Evolutionary conservation across 2,888 invertebrate genomes (phyloP).

Genomic region (Acrobasis repandana): DNA sequence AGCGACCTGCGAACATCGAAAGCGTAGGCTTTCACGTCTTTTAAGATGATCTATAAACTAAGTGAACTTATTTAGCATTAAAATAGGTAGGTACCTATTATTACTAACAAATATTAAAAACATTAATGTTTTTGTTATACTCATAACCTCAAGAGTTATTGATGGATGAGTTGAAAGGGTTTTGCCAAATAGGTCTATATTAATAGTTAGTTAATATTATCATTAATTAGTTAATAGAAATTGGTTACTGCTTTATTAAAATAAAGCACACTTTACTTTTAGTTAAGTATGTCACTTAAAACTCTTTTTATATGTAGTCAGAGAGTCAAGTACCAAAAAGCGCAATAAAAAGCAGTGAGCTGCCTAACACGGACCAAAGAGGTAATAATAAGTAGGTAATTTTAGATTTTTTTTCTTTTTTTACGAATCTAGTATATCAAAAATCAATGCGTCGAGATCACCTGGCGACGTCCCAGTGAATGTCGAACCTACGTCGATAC

Average conservation of each 20-base stretch:
- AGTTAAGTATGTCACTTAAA: too few relatives aligned
- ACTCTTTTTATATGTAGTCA: too few relatives aligned
- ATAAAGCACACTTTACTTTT: background rate
- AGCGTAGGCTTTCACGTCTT: conserved; percentile 79
- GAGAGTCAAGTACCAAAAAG: background rate
- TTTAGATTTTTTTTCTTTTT: too few relatives aligned
- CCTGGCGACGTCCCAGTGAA: conserved; percentile 87
- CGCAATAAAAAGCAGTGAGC: background rate
- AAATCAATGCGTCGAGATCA: conserved; percentile 65
- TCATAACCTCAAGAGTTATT: too few relatives aligned
- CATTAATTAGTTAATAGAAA: background rate
- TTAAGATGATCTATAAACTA: conserved; percentile 39
- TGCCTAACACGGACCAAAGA: background rate
- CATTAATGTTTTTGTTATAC: too few relatives aligned
- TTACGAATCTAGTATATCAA: conserved; percentile 9
- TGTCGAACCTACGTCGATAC: conserved; percentile 85
- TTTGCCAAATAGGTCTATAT: background rate
- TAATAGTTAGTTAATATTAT: background rate
- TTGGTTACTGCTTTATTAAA: background rate
- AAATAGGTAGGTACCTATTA: background rate
- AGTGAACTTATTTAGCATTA: background rate
- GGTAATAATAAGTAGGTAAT: too few relatives aligned
- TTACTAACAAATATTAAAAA: too few relatives aligned
- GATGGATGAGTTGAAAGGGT: too few relatives aligned
- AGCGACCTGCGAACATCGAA: conserved; percentile 71